Percentiles rank a stretch among this genome's conserved stretches.
These are phyloP conservation scores for Noctua janthina DNA, from an alignment of 2,888 invertebrate genomes.

Conservation along the genomic window DNA sequence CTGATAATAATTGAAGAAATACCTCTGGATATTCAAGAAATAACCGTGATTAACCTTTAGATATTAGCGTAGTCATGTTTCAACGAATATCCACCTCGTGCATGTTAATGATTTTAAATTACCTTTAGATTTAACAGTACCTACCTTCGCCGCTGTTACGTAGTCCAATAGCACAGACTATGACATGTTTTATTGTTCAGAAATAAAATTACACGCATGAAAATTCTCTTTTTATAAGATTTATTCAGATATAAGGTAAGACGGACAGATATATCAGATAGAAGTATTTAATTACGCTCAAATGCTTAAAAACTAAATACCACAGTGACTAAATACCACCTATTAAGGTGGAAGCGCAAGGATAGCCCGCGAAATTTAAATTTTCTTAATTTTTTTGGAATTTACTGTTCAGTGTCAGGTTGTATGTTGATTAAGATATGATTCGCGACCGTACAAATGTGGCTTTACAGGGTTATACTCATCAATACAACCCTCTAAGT, in stretches of 20 bases:
- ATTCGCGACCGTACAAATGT: no score
- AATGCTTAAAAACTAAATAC: constrained; percentile 20
- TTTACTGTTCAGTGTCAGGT: no score
- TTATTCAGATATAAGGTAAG: constrained; percentile 8
- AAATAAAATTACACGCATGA: background rate
- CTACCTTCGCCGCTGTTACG: background rate
- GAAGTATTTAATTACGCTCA: background rate
- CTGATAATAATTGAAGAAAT: background rate
- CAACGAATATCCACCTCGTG: background rate
- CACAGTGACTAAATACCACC: no score
- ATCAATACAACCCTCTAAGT: no score
- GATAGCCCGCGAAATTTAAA: no score
- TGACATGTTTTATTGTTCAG: background rate
- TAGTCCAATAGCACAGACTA: background rate
- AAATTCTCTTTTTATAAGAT: background rate
- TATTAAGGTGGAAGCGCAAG: no score
- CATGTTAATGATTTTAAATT: background rate
- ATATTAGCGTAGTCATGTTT: background rate
- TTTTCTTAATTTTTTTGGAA: no score
- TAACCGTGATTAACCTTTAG: background rate
- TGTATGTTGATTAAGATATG: no score
- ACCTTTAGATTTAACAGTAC: background rate
- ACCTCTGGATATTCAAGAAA: background rate
- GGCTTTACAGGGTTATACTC: no score
- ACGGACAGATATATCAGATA: background rate